These are phyloP conservation scores for Marasmarcha lunaedactyla DNA, from an alignment of 2,888 invertebrate genomes.

Conservation along the genomic window DNA sequence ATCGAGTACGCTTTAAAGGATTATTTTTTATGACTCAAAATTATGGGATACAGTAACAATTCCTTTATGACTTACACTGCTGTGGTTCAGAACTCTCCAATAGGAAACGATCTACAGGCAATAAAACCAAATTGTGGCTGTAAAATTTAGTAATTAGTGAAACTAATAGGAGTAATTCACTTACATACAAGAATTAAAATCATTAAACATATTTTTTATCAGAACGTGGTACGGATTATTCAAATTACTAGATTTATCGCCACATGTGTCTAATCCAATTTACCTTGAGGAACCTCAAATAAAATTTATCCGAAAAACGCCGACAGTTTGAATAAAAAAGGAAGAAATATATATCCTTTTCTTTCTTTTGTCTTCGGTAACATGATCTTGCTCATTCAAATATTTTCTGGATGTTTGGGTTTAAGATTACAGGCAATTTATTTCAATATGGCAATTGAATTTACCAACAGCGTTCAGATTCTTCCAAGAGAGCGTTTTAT, in stretches of 20 bases:
- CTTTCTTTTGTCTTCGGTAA: constrained; percentile 43
- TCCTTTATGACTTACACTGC: constrained; percentile 38
- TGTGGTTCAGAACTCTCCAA: constrained; percentile 29
- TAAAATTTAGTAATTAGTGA: constrained; percentile 63
- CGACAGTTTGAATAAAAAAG: constrained; percentile 20
- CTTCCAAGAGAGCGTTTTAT: constrained; percentile 41
- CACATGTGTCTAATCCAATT: no score
- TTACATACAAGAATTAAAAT: constrained; percentile 45
- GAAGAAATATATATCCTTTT: constrained; percentile 40
- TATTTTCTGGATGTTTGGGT: constrained; percentile 65
- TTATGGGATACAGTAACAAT: constrained; percentile 45
- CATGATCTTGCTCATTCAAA: constrained; percentile 63
- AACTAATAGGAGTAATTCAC: constrained; percentile 56
- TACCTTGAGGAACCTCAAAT: neutral
- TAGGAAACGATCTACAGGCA: constrained; percentile 49
- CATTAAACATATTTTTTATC: constrained; percentile 29
- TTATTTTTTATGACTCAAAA: constrained; percentile 38
- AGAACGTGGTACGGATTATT: constrained; percentile 2
- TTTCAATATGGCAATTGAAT: constrained; percentile 63
- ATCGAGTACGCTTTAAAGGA: constrained; percentile 20
- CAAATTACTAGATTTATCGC: no score
- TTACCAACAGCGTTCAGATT: constrained; percentile 43
- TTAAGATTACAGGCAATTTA: constrained; percentile 69
- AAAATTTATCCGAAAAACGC: constrained; percentile 21
- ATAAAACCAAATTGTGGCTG: constrained; percentile 54